These are phyloP conservation scores for Heterochromis multidens DNA, from an alignment of 2,113 vertebrate species.

Conservation along the genomic window DNA sequence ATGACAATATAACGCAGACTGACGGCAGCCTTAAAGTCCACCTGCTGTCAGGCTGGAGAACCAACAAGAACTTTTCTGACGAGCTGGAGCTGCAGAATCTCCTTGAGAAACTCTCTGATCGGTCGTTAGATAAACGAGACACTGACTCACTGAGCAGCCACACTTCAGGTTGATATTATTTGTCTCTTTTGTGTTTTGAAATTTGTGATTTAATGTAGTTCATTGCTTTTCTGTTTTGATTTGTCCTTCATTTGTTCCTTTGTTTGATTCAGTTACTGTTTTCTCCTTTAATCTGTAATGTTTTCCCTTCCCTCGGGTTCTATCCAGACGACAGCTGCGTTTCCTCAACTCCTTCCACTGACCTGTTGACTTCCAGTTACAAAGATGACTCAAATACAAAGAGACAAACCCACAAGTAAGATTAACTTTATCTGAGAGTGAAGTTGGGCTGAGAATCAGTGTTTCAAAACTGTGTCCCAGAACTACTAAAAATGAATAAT, in stretches of 20 bases:
- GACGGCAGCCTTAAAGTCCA: conserved; percentile 11
- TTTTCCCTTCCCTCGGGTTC: background rate
- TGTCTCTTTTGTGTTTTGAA: background rate
- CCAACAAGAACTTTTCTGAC: conserved; percentile 66
- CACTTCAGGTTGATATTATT: conserved; percentile 46
- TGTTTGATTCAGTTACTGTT: background rate
- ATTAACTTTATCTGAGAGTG: background rate
- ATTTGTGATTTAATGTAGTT: background rate
- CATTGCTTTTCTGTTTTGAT: background rate
- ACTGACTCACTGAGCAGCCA: conserved; percentile 67
- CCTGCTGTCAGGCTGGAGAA: background rate
- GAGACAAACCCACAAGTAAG: conserved; percentile 39
- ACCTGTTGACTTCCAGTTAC: conserved; percentile 43
- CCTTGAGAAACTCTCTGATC: conserved; percentile 72
- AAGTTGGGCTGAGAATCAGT: background rate
- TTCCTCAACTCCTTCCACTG: conserved; percentile 47
- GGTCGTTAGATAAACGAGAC: conserved; percentile 64
- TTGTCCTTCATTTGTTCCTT: background rate
- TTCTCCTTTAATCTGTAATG: background rate
- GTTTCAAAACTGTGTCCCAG: background rate
- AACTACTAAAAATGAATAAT: background rate
- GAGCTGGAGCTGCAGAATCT: conserved; percentile 77
- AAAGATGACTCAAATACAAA: conserved; percentile 41
- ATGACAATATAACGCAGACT: background rate
- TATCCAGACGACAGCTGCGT: conserved; percentile 58